These are phyloP conservation scores for Vultur gryphus DNA, from an alignment of 2,797 vertebrate species.

Conservation along the genomic window DNA sequence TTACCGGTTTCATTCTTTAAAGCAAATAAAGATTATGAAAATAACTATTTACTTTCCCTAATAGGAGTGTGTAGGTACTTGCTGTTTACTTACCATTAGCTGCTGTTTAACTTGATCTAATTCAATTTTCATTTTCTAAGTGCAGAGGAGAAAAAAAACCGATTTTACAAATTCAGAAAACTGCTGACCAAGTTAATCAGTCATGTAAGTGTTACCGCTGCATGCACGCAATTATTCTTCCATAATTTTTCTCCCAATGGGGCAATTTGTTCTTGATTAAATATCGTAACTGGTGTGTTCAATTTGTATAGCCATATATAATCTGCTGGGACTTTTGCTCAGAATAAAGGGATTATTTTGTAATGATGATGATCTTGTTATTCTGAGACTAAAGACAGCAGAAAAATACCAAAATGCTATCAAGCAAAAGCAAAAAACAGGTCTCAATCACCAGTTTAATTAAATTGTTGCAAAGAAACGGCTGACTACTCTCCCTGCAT, in stretches of 20 bases:
- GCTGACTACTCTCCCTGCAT: neutral
- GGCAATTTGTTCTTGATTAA: neutral
- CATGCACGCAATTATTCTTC: neutral
- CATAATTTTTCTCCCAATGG: neutral
- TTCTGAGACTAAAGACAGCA: neutral
- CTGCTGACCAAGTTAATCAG: neutral
- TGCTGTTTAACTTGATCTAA: conserved; percentile 88
- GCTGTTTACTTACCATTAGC: conserved; percentile 79
- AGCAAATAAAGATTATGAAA: conserved; percentile 38
- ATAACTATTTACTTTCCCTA: neutral
- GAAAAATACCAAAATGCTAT: neutral
- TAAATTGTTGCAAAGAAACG: neutral
- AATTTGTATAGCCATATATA: neutral
- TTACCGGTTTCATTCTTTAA: conserved; percentile 86
- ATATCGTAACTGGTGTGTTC: neutral
- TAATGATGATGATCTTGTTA: neutral
- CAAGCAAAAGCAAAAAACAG: rapidly evolving
- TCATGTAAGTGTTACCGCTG: neutral
- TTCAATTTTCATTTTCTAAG: conserved; percentile 94
- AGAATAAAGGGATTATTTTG: neutral
- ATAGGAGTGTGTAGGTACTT: neutral
- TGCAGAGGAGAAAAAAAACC: neutral
- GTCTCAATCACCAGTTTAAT: neutral
- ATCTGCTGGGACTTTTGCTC: neutral
- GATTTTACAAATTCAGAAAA: neutral